phyloP scores from a whole-genome alignment of 37 sponge, comb jelly and placozoan species.

The Geodia barretti region DNA sequence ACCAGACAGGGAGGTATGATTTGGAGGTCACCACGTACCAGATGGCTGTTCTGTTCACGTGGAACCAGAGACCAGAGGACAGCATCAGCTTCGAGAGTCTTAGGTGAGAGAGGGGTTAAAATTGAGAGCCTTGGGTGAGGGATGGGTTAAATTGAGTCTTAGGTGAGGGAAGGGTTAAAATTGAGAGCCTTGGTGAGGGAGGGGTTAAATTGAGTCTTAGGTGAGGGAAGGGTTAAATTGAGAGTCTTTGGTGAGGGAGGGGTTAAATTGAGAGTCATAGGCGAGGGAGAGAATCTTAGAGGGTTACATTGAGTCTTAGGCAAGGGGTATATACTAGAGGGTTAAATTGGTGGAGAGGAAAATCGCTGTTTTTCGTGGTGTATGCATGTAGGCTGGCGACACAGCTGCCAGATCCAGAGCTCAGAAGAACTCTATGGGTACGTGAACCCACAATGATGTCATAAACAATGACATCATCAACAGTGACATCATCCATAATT shows the following conservation, averaged over 20 bases:
- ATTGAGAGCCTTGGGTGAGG: background rate
- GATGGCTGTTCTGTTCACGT: slow-evolving; percentile 92
- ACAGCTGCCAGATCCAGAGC: slow-evolving; percentile 80
- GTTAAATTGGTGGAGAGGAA: too few relatives aligned
- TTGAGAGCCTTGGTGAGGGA: background rate
- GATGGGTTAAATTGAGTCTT: too few relatives aligned
- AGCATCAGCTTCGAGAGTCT: slow-evolving; percentile 81
- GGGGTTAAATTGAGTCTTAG: too few relatives aligned
- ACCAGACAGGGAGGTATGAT: slow-evolving; percentile 79
- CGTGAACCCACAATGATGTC: background rate
- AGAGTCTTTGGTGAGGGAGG: background rate
- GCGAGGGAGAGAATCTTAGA: background rate
- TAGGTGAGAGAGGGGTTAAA: slow-evolving; percentile 32
- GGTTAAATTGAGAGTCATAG: too few relatives aligned
- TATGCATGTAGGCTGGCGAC: slow-evolving; percentile 68
- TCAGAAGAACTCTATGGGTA: slow-evolving; percentile 84
- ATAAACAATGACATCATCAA: background rate
- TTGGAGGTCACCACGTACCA: slow-evolving; percentile 94
- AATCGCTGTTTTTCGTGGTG: background rate
- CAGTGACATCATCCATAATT: background rate
- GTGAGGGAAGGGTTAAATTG: background rate
- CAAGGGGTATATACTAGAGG: too few relatives aligned
- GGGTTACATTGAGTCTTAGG: background rate
- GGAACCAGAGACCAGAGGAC: slow-evolving; percentile 90
- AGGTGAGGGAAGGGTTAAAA: background rate